Evolutionary conservation across 2,888 invertebrate species (phyloP), one percentile per base, ranked within the genome.

Genomic region (Poecilobothrus nobilitatus): DNA sequence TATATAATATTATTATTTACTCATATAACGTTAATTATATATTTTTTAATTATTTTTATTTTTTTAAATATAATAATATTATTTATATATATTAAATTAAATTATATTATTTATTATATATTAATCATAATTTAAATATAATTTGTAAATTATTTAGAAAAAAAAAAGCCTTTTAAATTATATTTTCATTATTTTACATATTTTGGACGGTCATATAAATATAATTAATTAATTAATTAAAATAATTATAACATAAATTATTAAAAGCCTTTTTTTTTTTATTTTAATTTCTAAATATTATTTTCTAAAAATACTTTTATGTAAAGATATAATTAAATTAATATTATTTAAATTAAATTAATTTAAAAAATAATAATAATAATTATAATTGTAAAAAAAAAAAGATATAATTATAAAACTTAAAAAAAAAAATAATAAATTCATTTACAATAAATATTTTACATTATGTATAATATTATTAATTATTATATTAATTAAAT

Each of bases 121-220:
- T 41, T 41, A 41, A 41, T 41, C 4, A 15, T 15, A 12, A 41
- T 41, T 41, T 41, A 41, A 12, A 41, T 12, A 12, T 41, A 9
- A 41, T 41, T n/a, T 41, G 9, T 41, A 37, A 37, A 10, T 34
- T 7, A 37, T 37, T 37, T 37, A 37, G 5, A 34, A 34, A 8
- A 37, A 53, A 18, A 53, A 53, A 53, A 53, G 53, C 53, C 53
- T 53, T 53, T 53, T 53, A 53, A 53, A 53, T 53, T n/a, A 53
- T 44, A 9, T 12, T 53, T 18, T 53, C 18, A 53, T 18, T 53
- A 53, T 53, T 27, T 53, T 15, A 53, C 18, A 53, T 53, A 53
- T 18, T 15, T 12, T 53, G 53, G 53, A 53, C 53, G 53, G 53
- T 53, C 2, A 53, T 53, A 27, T 53, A 18, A 18, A 53, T 53